Evolutionary conservation across 1,140 invertebrate genomes (phyloP), one percentile per base, ranked within the genome.

Genomic region (Papilio machaon): DNA sequence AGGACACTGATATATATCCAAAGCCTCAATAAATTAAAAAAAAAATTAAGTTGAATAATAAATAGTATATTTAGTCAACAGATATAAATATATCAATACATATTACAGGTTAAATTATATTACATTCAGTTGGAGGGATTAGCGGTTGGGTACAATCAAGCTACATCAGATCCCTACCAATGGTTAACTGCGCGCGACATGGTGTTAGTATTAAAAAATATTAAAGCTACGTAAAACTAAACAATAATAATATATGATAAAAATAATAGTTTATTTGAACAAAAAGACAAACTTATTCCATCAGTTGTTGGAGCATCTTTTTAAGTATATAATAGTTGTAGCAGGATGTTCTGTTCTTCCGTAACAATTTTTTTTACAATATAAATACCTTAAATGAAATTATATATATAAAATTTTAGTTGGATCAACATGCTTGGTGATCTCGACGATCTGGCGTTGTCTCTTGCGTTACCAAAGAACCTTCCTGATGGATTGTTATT

Each of bases 361-460:
- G 2, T 30, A 30, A 30, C 0, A 30, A 1, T 30, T 30, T 30
- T 30, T 30, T 30, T 30, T 30, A 30, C 23, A 30, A 1, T 30
- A 30, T 1, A 30, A 30, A 30, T 30, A 30, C 0, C 23, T 30
- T 30, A 30, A 30, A 30, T 0, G 23, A 30, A 30, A 30, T 2
- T 30, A 43, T 43, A 43, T 43, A 4, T 43, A 0, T 64, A 6
- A 43, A 79, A 30, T 80, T 82, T 6, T 80, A 94, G 92, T 1
- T 94, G 92, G 92, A 86, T 94, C 64, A 93, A 93, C 84, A 91
- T 94, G 91, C 80, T 93, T 78, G 91, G 91, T 0, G 91, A 94
- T 74, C 81, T 94, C 78, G 91, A 92, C 73, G 92, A 94, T 46
- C 73, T 93, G 77, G 91, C 91, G 43, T 89, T 90, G 64, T 86